These are phyloP conservation scores for Myopa tessellatipennis DNA, from an alignment of 2,888 invertebrate genomes.

Conservation along the genomic window DNA sequence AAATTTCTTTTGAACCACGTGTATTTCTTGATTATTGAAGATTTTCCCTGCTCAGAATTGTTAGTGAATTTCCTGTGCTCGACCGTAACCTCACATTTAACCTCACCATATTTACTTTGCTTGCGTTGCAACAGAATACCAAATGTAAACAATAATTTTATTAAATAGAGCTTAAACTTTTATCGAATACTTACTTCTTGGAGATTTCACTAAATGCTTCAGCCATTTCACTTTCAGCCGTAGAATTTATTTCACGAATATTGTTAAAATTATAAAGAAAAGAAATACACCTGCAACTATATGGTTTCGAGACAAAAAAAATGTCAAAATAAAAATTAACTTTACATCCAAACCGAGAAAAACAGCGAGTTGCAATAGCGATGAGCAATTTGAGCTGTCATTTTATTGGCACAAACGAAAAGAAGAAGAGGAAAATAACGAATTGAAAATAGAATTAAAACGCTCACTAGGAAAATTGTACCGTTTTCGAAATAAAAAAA, in stretches of 20 bases:
- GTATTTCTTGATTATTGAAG: background rate
- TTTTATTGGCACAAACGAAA: no score
- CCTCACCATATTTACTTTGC: slow-evolving; percentile 48
- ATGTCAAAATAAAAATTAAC: background rate
- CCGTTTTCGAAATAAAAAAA: no score
- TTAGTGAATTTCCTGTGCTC: slow-evolving; percentile 39
- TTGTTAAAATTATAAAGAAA: background rate
- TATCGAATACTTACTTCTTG: slow-evolving; percentile 61
- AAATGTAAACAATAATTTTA: background rate
- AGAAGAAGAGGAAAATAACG: no score
- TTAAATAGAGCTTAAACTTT: background rate
- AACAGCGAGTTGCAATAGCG: no score
- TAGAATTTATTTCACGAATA: background rate
- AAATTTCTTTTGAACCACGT: slow-evolving; percentile 3
- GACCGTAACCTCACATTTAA: slow-evolving; percentile 48
- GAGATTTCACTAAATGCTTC: slow-evolving; percentile 61
- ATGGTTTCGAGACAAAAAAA: background rate
- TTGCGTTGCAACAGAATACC: slow-evolving; percentile 40
- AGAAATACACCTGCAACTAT: background rate
- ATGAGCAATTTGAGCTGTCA: no score
- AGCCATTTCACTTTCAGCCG: slow-evolving; percentile 53
- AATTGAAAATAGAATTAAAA: no score
- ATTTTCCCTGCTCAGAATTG: background rate
- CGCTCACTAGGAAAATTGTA: no score
- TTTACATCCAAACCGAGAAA: no score